Conservation (phyloP, 2,888 invertebrate genomes). For the Saturnia japonica region DNA sequence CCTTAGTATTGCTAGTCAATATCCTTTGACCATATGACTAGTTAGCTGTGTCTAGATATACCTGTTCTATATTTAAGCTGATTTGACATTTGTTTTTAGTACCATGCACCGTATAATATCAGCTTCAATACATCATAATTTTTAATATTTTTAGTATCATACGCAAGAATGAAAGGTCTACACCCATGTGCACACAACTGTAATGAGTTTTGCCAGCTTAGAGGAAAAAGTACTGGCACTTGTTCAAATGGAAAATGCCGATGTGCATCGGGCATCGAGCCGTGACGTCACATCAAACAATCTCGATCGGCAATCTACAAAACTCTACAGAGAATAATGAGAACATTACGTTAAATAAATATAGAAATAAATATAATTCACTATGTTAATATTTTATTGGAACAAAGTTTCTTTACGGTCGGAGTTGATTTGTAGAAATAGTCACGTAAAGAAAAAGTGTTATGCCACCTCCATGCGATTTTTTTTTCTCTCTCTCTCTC, state of each 20-base stretch:
- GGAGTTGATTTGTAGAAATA: no score
- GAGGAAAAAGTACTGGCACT: constrained; percentile 39
- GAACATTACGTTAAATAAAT: background rate
- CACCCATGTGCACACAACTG: constrained; percentile 35
- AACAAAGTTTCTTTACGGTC: background rate
- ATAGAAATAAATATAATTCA: background rate
- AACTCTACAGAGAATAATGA: background rate
- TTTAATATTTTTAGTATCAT: constrained; percentile 33
- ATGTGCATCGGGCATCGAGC: constrained; percentile 30
- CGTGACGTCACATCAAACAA: constrained; percentile 18
- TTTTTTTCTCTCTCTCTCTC: no score
- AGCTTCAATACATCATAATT: background rate
- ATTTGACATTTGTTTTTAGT: no score
- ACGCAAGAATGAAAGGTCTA: constrained; percentile 29
- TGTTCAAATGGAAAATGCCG: constrained; percentile 42
- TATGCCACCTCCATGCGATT: no score
- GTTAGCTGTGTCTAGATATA: no score
- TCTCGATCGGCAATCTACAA: background rate
- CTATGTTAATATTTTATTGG: background rate
- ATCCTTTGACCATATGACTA: no score
- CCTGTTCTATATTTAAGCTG: no score
- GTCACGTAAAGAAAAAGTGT: no score
- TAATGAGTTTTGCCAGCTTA: constrained; percentile 38
- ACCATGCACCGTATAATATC: background rate
- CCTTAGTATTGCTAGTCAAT: no score